Evolutionary conservation across 2,888 invertebrate species (phyloP).

Genomic region (Scelioninae gen. 1): DNA sequence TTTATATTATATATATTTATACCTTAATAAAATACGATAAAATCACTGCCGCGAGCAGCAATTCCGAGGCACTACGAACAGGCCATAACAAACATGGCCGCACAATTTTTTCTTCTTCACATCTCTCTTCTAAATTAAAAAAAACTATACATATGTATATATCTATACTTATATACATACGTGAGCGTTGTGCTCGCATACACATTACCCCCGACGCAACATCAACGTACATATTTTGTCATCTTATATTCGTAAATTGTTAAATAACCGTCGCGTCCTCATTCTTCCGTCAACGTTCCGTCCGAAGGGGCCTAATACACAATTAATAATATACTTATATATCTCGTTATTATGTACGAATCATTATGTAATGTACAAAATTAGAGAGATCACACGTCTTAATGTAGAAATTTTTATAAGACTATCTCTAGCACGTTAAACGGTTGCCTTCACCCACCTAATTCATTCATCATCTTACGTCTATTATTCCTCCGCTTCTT

Average conservation of each 20-base stretch:
- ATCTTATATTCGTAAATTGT: slow-evolving; percentile 57
- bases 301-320: slow-evolving; percentile 76
- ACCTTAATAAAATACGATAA: slow-evolving; percentile 84
- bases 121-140: slow-evolving; percentile 80
- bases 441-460: slow-evolving; percentile 60
- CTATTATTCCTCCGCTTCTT: slow-evolving; percentile 7
- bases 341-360: slow-evolving; percentile 81
- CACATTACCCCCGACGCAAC: slow-evolving; percentile 62
- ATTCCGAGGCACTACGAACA: slow-evolving; percentile 85
- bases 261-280: slow-evolving; percentile 55
- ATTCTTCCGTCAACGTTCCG: slow-evolving; percentile 51
- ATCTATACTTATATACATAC: slow-evolving; percentile 71
- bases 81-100: slow-evolving; percentile 84
- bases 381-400: slow-evolving; percentile 85
- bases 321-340: slow-evolving; percentile 76
- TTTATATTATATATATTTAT: slow-evolving; percentile 72
- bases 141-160: slow-evolving; percentile 74
- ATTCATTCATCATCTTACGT: slow-evolving; percentile 31
- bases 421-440: slow-evolving; percentile 84
- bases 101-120: slow-evolving; percentile 83
- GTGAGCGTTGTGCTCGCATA: slow-evolving; percentile 62
- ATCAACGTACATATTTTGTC: slow-evolving; percentile 55
- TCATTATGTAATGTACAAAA: slow-evolving; percentile 82
- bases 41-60: slow-evolving; percentile 84
- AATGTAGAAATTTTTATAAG: slow-evolving; percentile 84